Conservation (phyloP, 2,888 invertebrate genomes). For the Scaptomyza polygonia region DNA sequence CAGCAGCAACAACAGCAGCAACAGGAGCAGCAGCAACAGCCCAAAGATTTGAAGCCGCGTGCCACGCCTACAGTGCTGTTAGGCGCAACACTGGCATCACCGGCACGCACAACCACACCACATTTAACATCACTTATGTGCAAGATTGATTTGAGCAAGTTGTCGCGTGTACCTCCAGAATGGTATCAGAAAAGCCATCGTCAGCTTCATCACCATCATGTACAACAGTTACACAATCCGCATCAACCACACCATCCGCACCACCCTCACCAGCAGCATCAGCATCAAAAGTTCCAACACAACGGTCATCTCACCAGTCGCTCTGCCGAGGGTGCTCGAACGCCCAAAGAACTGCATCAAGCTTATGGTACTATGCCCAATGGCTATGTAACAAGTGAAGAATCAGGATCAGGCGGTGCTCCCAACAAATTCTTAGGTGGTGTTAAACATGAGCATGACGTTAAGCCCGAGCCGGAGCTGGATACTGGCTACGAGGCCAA, state of each 20-base stretch:
- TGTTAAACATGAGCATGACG: constrained; percentile 80
- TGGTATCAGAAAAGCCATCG: constrained; percentile 79
- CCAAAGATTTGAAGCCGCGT: constrained; percentile 61
- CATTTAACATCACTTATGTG: constrained; percentile 79
- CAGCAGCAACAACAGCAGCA: constrained; percentile 63
- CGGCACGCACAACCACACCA: constrained; percentile 64
- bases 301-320: constrained; percentile 76
- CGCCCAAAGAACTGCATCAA: constrained; percentile 66
- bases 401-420: neutral
- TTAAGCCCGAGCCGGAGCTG: constrained; percentile 78
- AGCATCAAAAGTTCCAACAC: constrained; percentile 53
- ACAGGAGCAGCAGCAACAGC: constrained; percentile 29
- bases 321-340: constrained; percentile 64
- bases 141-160: constrained; percentile 81
- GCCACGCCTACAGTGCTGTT: constrained; percentile 78
- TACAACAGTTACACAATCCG: constrained; percentile 49
- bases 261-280: constrained; percentile 50
- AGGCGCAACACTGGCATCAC: constrained; percentile 58
- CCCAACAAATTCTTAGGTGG: constrained; percentile 36
- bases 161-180: constrained; percentile 77
- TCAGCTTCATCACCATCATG: constrained; percentile 57
- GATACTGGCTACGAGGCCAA: constrained; percentile 72
- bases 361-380: constrained; percentile 44
- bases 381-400: constrained; percentile 42
- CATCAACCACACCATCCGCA: constrained; percentile 40